Base-by-base conservation (phyloP, 1,140 invertebrate species). In the Theocolax elegans region DNA sequence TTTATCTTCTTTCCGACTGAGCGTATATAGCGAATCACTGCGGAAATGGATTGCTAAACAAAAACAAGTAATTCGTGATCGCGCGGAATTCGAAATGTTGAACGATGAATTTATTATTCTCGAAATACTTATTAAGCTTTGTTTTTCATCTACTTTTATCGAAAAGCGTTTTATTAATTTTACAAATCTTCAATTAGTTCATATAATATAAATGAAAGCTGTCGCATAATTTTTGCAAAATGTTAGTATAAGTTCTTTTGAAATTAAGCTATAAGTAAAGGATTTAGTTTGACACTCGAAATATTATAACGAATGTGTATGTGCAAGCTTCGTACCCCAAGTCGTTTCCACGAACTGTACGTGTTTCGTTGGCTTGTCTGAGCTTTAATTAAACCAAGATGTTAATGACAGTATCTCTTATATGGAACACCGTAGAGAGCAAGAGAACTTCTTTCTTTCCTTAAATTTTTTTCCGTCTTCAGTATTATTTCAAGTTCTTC, bases 301-400 rank as follows among this genome's bases (percentile, higher is more conserved):
- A 19, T 1, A 40, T 65, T 25, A 25, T 25, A 42, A 54, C 35
- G 21, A 42, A 10, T 27, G 9, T 54, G 15, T 38, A 19, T 40
- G n/a, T 12, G 1, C 9, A 27, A 21, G 19, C 12, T n/a, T 51
- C 2, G 48, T 23, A n/a, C 25, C 51, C 8, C n/a, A 46, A 27
- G n/a, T 12, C 21, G 12, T 46, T 56, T 66, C 40, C 17, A 21
- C n/a, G n/a, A 67, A 63, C 40, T 23, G 25, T 29, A 40, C 35
- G 40, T 46, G 60, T 48, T 46, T n/a, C 3, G n/a, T 40, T 13
- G 25, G n/a, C 51, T 44, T 27, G 27, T 56, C 38, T 25, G 62
- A 9, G 35, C 46, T 68, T 68, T 68, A 68, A 60, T 60, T 53
- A 60, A 60, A 53, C 23, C 56, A 42, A 60, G 31, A 60, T 60